phyloP scores from a whole-genome alignment of 2,888 invertebrate genomes.

The Heliconius ethilla region DNA sequence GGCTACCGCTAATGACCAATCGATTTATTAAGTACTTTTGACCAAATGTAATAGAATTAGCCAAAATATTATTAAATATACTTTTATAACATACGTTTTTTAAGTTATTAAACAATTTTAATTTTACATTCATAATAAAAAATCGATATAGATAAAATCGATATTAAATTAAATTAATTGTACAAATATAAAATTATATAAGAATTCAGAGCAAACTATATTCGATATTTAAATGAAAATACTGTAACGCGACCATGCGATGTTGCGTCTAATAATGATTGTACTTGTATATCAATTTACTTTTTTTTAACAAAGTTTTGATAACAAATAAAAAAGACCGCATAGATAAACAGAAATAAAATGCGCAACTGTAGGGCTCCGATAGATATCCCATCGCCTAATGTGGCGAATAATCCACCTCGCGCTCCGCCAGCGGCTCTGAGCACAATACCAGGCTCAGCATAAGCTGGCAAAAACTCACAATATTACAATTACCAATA shows the following conservation, averaged over 20 bases:
- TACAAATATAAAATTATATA: background rate
- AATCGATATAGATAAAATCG: too few species aligned
- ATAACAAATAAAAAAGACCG: slow-evolving; percentile 1
- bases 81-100: background rate
- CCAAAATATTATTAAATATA: background rate
- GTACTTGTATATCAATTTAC: too few species aligned
- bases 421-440: slow-evolving; percentile 63
- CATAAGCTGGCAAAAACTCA: slow-evolving; percentile 76
- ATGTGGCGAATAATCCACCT: slow-evolving; percentile 77
- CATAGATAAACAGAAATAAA: slow-evolving; percentile 48
- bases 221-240: background rate
- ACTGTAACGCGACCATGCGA: too few species aligned
- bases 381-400: slow-evolving; percentile 65
- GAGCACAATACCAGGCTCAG: slow-evolving; percentile 60
- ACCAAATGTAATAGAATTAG: background rate
- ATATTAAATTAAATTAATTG: background rate
- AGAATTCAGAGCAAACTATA: background rate
- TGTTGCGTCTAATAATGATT: too few species aligned
- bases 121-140: too few species aligned
- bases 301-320: too few species aligned
- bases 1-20: slow-evolving; percentile 41
- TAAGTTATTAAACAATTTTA: too few species aligned
- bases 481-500: slow-evolving; percentile 54
- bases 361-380: slow-evolving; percentile 69
- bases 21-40: background rate